A percentile compares a stretch with the other conserved stretches of the same genome.
Evolutionary conservation across 2,888 invertebrate species (phyloP).

Genomic region (Phorcus lineatus): DNA sequence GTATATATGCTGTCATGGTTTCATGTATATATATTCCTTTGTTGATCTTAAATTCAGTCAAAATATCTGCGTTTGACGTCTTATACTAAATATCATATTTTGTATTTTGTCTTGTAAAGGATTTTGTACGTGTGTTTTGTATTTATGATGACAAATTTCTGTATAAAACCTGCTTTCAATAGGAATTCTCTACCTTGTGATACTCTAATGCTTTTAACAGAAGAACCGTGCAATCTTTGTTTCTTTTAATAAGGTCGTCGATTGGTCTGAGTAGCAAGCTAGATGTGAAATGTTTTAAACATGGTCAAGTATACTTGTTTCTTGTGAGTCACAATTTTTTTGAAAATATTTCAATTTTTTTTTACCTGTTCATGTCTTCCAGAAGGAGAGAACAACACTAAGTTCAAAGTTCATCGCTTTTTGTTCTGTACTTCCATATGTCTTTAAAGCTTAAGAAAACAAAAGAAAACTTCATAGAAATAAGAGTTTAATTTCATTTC

Average conservation of each 20-base stretch:
- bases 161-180: neutral
- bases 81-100: neutral
- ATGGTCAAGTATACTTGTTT: neutral
- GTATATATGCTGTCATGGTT: neutral
- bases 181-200: neutral
- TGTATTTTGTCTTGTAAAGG: constrained; percentile 9
- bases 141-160: neutral
- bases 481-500: too few relatives aligned
- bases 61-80: too few relatives aligned
- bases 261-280: too few relatives aligned
- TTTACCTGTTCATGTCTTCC: neutral
- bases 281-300: neutral
- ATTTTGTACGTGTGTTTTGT: constrained; percentile 15
- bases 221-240: constrained; percentile 2
- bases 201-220: constrained; percentile 1
- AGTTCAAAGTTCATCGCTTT: too few relatives aligned
- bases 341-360: neutral
- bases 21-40: too few relatives aligned
- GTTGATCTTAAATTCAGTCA: too few relatives aligned
- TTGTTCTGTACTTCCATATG: too few relatives aligned
- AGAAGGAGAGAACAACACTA: neutral
- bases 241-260: neutral
- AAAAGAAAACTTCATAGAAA: too few relatives aligned
- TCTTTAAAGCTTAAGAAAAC: too few relatives aligned
- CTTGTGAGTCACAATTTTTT: neutral